These are phyloP conservation scores for Phrynosoma blainvillii DNA, from an alignment of 2,113 vertebrate genomes.

Conservation along the genomic window DNA sequence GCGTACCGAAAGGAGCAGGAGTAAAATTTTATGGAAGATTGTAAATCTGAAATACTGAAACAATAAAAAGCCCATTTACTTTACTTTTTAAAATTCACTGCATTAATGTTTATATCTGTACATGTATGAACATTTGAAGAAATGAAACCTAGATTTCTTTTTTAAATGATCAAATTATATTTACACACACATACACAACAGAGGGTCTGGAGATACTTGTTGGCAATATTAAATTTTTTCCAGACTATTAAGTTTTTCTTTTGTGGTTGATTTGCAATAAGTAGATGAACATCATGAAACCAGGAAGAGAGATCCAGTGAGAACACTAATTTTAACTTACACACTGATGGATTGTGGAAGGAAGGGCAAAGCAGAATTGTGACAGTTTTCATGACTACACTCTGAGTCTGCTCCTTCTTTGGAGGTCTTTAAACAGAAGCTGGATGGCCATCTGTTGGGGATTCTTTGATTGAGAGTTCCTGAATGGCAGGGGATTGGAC, in stretches of 20 bases:
- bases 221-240: neutral
- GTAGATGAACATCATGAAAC: no score
- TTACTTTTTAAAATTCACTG: neutral
- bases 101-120: constrained; percentile 10
- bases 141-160: neutral
- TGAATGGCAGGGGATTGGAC: no score
- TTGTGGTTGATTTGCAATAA: no score
- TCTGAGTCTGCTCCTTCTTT: neutral
- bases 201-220: neutral
- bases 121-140: neutral
- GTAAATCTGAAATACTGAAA: constrained; percentile 2
- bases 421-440: no score
- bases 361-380: neutral
- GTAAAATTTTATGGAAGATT: constrained; percentile 9
- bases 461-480: no score
- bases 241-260: neutral
- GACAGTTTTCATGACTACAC: neutral
- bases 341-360: neutral
- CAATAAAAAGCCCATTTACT: neutral
- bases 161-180: neutral
- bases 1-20: neutral
- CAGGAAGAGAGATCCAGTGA: neutral
- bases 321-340: neutral
- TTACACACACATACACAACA: neutral
- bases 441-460: no score